Percentiles rank a stretch among this genome's conserved stretches.
Conservation (phyloP, 2,797 vertebrate genomes). For the Spinibarbus caldwelli region DNA sequence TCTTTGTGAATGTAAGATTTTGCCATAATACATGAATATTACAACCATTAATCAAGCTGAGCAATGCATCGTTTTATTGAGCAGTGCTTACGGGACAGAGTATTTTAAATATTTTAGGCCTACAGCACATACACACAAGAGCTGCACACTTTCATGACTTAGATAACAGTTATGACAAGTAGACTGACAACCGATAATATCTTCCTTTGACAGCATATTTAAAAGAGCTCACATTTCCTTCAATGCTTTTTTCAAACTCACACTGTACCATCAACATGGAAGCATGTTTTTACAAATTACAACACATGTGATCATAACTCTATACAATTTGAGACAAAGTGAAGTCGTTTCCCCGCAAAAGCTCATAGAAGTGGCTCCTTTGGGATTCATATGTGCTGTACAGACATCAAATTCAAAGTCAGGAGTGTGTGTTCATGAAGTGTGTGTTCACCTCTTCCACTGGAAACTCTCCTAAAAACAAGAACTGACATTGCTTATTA, state of each 20-base stretch:
- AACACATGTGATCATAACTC: conserved; percentile 26
- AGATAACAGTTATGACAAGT: conserved; percentile 72
- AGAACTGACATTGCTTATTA: neutral
- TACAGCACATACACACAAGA: conserved; percentile 82
- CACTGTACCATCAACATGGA: conserved; percentile 30
- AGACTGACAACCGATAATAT: conserved; percentile 51
- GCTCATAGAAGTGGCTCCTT: neutral
- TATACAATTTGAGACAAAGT: conserved; percentile 30
- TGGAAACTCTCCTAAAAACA: conserved; percentile 4
- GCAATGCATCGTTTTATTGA: conserved; percentile 93
- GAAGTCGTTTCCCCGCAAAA: conserved; percentile 15
- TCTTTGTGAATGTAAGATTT: conserved; percentile 16
- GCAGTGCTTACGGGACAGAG: conserved; percentile 86
- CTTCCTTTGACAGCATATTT: conserved; percentile 38
- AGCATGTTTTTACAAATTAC: conserved; percentile 26
- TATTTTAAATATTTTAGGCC: conserved; percentile 65
- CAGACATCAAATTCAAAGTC: conserved; percentile 15
- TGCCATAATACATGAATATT: neutral
- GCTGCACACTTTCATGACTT: conserved; percentile 78
- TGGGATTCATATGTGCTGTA: conserved; percentile 17
- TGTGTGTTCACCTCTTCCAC: conserved; percentile 4
- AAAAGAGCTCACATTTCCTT: conserved; percentile 32
- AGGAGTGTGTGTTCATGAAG: neutral
- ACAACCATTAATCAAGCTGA: conserved; percentile 40
- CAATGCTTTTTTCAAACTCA: conserved; percentile 27